phyloP scores from a whole-genome alignment of 1,140 invertebrate species.

The Phocides pigmalion region DNA sequence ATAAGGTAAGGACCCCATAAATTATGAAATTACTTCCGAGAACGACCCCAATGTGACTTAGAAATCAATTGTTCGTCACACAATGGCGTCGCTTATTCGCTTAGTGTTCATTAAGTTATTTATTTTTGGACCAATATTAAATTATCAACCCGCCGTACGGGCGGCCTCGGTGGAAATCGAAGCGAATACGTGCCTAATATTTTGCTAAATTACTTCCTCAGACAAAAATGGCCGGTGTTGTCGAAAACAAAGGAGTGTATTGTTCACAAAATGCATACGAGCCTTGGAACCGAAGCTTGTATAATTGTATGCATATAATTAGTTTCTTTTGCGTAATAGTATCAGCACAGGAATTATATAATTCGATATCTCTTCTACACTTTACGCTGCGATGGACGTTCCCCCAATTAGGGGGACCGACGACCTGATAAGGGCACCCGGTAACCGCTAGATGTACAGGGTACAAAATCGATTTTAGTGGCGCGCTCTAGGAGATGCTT shows the following conservation, averaged over 20 bases:
- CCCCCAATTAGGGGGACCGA: too few relatives aligned
- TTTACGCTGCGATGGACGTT: too few relatives aligned
- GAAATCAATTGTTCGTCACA: conserved; percentile 42
- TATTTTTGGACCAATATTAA: conserved; percentile 44
- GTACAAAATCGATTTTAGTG: too few relatives aligned
- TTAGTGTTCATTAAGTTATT: conserved; percentile 45
- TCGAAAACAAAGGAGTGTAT: conserved; percentile 49
- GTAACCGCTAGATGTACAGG: too few relatives aligned
- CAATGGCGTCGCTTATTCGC: conserved; percentile 42
- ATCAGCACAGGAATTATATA: too few relatives aligned
- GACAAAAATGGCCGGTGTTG: conserved; percentile 35
- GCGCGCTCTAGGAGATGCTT: too few relatives aligned
- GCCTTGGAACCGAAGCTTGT: conserved; percentile 41
- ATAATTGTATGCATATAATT: conserved; percentile 1
- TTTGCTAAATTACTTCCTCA: conserved; percentile 72
- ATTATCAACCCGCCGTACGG: conserved; percentile 56
- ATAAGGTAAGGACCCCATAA: conserved; percentile 35
- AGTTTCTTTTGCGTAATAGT: neutral
- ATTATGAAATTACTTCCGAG: conserved; percentile 64
- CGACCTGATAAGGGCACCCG: too few relatives aligned
- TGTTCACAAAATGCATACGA: conserved; percentile 31
- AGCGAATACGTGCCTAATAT: conserved; percentile 70
- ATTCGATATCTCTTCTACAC: too few relatives aligned
- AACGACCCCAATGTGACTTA: conserved; percentile 36
- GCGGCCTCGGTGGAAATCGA: conserved; percentile 65